Base-by-base conservation (phyloP, 2,113 vertebrate genomes). In the Apus apus region DNA sequence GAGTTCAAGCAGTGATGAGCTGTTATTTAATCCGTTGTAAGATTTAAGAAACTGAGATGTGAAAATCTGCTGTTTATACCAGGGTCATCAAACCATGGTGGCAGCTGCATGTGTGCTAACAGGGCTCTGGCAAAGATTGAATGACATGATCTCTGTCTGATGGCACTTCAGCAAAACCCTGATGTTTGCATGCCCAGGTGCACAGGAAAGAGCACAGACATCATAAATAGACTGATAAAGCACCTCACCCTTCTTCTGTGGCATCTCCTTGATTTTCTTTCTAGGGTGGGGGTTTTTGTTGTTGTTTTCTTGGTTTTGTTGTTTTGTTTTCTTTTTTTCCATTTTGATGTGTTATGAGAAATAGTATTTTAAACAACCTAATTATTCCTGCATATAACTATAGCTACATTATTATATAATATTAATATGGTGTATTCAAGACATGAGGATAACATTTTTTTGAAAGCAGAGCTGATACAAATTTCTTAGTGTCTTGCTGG, bases 1-100 rank as follows among this genome's bases (percentile, higher is more conserved):
- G 2, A 70, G 85, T 92, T 86, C 57, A 83, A 83, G 58, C 67
- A 61, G 34, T 51, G 77, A 93, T 90, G 87, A 92, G 66, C 30
- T 2, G 7, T 76, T 95, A 85, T 87, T 83, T 96, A 94, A 96
- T 96, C 90, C 82, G 16, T 72, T 95, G 67, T 93, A 81, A 95
- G 29, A 21, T 92, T 95, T 85, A 94, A 92, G 76, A 91, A 91
- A 82, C 29, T 93, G 45, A 90, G 20, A 27, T 45, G 58, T 87
- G 60, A 77, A 85, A 95, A 46, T 79, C 34, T 48, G 26, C 38
- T 78, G 21, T 71, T 58, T 78, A 54, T 8, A 70, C 25, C 15
- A 43, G 20, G 48, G 38, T 67, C 58, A 36, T 17, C 34, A 46
- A 77, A 82, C 45, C 13, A 22, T 9, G 40, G 10, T 53, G 34